Evolutionary conservation across 2,888 invertebrate species (phyloP).

Genomic region (Drosophila affinis): DNA sequence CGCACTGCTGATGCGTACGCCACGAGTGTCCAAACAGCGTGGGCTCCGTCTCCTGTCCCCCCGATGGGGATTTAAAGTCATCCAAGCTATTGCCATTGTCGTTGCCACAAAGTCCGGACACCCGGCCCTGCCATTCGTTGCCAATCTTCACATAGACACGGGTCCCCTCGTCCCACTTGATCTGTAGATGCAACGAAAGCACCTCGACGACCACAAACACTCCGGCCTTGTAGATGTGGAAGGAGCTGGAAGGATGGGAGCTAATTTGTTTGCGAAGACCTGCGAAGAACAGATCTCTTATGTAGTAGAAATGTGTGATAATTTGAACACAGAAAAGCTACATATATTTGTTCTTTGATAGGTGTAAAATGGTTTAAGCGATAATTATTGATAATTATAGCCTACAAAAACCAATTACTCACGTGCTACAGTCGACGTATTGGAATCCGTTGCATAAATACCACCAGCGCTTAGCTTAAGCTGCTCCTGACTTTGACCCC

Average conservation of each 20-base stretch:
- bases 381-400: slow-evolving; percentile 35
- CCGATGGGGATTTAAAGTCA: slow-evolving; percentile 93
- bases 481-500: background rate
- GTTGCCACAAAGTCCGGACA: slow-evolving; percentile 95
- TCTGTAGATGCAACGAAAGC: slow-evolving; percentile 89
- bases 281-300: background rate
- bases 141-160: slow-evolving; percentile 91
- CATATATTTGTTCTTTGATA: slow-evolving; percentile 40
- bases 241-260: slow-evolving; percentile 54
- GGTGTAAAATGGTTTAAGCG: slow-evolving; percentile 31
- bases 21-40: slow-evolving; percentile 94
- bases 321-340: no score
- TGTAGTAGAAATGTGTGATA: no score
- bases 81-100: slow-evolving; percentile 93
- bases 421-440: slow-evolving; percentile 78
- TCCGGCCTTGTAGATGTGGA: slow-evolving; percentile 86
- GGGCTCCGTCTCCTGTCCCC: slow-evolving; percentile 91
- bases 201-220: slow-evolving; percentile 92
- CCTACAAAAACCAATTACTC: slow-evolving; percentile 36
- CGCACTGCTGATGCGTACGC: slow-evolving; percentile 91
- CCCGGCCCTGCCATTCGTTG: slow-evolving; percentile 91
- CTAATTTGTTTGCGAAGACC: slow-evolving; percentile 4
- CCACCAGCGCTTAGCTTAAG: slow-evolving; percentile 1
- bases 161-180: slow-evolving; percentile 95
- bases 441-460: slow-evolving; percentile 31